Conservation (phyloP, 2,797 vertebrate genomes). For the Siniperca undulata region DNA sequence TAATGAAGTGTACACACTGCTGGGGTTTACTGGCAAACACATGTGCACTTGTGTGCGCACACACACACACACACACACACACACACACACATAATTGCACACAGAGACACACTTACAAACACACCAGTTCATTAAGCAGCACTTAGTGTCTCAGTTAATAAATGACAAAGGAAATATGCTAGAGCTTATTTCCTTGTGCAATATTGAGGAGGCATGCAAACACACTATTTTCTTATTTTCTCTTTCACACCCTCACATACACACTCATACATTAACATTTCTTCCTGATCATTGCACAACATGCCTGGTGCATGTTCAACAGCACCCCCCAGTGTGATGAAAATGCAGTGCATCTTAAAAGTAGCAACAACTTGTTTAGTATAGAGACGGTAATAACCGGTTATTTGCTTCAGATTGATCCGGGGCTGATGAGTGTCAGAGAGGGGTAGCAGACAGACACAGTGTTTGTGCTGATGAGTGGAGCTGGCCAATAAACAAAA, state of each 20-base stretch:
- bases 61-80: constrained; percentile 30
- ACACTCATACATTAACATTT: constrained; percentile 16
- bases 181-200: constrained; percentile 40
- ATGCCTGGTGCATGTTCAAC: constrained; percentile 46
- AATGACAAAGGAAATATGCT: constrained; percentile 58
- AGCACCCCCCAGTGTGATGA: constrained; percentile 75
- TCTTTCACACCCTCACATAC: constrained; percentile 7
- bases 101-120: constrained; percentile 56
- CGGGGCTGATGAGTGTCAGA: constrained; percentile 38
- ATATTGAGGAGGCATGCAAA: constrained; percentile 28
- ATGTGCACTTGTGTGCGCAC: constrained; percentile 27
- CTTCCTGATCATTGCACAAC: constrained; percentile 33
- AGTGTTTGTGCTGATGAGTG: constrained; percentile 57
- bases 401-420: constrained; percentile 50
- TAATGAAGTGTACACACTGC: constrained; percentile 78
- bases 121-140: constrained; percentile 65
- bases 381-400: background rate
- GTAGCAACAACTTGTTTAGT: constrained; percentile 5
- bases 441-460: constrained; percentile 27
- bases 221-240: background rate
- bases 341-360: constrained; percentile 27
- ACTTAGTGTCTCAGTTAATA: constrained; percentile 74
- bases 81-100: constrained; percentile 34
- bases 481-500: constrained; percentile 52
- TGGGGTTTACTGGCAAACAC: constrained; percentile 58